These are phyloP conservation scores for Acipenser ruthenus DNA, from an alignment of 2,797 vertebrate species.

Conservation along the genomic window DNA sequence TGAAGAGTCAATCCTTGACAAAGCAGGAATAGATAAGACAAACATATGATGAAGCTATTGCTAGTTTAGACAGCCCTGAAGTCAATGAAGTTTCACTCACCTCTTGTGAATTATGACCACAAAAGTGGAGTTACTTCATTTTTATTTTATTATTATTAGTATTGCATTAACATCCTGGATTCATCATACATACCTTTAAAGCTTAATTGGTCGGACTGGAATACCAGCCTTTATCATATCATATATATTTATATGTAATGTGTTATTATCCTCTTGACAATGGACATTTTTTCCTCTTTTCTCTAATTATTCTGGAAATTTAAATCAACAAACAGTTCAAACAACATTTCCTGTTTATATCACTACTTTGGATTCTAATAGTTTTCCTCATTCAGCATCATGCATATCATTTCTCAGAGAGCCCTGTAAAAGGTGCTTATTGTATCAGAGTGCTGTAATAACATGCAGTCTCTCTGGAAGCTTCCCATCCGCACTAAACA, in stretches of 20 bases:
- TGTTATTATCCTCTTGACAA: no score
- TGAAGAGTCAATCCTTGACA: constrained; percentile 9
- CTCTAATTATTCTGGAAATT: no score
- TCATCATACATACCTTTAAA: no score
- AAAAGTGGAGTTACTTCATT: no score
- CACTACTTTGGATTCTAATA: no score
- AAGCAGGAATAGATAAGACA: constrained; percentile 54
- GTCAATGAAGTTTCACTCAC: constrained; percentile 53
- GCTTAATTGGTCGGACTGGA: no score
- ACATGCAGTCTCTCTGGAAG: neutral
- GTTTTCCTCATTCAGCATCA: no score
- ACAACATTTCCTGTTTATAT: neutral
- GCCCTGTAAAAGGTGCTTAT: neutral
- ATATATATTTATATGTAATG: no score
- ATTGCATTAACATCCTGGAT: no score
- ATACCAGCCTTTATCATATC: no score
- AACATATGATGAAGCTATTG: constrained; percentile 67
- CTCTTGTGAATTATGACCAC: constrained; percentile 39
- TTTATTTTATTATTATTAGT: no score
- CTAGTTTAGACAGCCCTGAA: constrained; percentile 70
- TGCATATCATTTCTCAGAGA: neutral
- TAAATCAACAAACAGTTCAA: neutral
- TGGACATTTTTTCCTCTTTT: no score
- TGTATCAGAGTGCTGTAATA: neutral
- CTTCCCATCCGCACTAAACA: neutral